Conservation (phyloP, 2,113 vertebrate species). For the Hymenochirus boettgeri region DNA sequence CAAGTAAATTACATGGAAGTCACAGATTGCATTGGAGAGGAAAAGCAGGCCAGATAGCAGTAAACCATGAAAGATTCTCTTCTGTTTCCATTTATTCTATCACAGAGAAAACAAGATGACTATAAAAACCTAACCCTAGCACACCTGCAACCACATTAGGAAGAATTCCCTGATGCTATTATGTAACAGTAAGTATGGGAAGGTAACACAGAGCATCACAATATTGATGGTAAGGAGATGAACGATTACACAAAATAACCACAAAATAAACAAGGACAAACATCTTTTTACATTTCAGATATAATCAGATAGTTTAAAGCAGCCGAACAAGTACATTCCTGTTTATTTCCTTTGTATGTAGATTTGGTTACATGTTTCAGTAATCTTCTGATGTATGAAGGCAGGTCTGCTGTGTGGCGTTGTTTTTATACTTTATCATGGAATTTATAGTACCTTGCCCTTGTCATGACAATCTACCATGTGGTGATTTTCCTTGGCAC, state of each 20-base stretch:
- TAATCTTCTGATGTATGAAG: too few relatives aligned
- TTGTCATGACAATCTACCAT: too few relatives aligned
- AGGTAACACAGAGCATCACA: neutral
- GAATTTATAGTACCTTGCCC: too few relatives aligned
- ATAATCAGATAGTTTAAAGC: neutral
- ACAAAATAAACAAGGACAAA: neutral
- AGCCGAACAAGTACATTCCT: slow-evolving; percentile 1
- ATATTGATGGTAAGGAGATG: too few relatives aligned
- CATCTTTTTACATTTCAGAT: too few relatives aligned
- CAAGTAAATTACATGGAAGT: slow-evolving; percentile 19
- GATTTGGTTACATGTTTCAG: too few relatives aligned
- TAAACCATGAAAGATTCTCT: neutral
- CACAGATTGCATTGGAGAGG: neutral
- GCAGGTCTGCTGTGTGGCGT: too few relatives aligned
- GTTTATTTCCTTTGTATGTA: too few relatives aligned
- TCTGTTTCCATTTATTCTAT: neutral
- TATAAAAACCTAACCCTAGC: neutral
- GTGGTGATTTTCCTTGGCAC: too few relatives aligned
- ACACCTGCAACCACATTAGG: neutral
- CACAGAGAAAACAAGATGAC: neutral
- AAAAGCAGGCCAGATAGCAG: neutral
- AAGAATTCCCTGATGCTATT: neutral
- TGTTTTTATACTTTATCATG: too few relatives aligned
- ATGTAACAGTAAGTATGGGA: neutral
- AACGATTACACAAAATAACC: neutral